Evolutionary conservation across 2,888 invertebrate genomes (phyloP), one percentile per base, ranked within the genome.

Genomic region (Arrhopalites spinosus): DNA sequence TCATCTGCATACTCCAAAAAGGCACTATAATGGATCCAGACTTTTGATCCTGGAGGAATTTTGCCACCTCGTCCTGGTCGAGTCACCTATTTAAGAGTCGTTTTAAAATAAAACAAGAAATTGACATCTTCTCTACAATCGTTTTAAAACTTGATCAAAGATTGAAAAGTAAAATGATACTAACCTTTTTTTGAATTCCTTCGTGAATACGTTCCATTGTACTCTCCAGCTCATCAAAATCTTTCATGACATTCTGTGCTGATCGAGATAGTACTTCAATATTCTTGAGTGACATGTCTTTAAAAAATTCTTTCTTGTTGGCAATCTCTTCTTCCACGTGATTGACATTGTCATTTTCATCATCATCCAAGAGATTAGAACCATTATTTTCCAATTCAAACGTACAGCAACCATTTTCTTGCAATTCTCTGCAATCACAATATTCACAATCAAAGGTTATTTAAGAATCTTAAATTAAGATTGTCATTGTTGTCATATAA

Each of bases 1-100:
- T 90, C 89, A 74, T 88, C 88, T 50, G 87, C 86, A 82, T 89
- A 88, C 85, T 94, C 93, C 82, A 91, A 87, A 83, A 90, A 93
- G 0, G 89, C 91, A 81, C 91, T 89, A 84, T 91, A 93, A 78
- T 90, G 88, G 25, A 93, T 85, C 43, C 87, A 87, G 0, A 91
- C 90, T 50, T 89, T 86, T 20, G 89, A 87, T 68, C 87, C 87
- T 13, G 86, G 85, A 47, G 89, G 87, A 0, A 91, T 85, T 36
- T 86, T 84, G 2, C 87, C 84, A 0, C 92, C 93, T 74, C 88
- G 86, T 1, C 93, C 93, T 80, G 88, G 85, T 68, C 88, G 87
- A 43, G 90, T 84, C 11, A 90, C 84, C 82, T 88, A 64, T 36
- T 17, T 5, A 53, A 53, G 20, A 17, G n/a, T n/a, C n/a, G n/a